phyloP scores from a whole-genome alignment of 2,113 vertebrate species.

The Engystomops pustulosus region DNA sequence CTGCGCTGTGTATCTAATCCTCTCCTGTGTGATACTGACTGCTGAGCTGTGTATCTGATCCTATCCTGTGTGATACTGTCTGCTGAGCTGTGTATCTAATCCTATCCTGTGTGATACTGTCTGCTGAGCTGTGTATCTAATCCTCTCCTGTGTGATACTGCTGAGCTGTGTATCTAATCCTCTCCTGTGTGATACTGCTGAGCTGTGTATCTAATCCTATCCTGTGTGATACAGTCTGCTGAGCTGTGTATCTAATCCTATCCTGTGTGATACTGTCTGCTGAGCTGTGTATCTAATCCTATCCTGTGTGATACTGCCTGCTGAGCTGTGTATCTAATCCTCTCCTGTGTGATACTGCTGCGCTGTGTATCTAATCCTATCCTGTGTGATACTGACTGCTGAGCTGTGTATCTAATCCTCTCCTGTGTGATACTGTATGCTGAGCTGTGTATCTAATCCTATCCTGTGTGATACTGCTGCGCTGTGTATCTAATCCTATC shows the following conservation, averaged over 20 bases:
- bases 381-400: no score
- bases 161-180: background rate
- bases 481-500: background rate
- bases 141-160: background rate
- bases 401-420: no score
- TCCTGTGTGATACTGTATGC: no score
- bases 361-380: no score
- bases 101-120: background rate
- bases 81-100: background rate
- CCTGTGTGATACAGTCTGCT: background rate
- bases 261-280: background rate
- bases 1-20: background rate
- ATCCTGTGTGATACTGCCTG: no score
- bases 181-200: background rate
- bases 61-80: background rate
- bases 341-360: no score
- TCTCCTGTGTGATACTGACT: background rate
- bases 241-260: background rate
- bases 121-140: background rate
- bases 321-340: no score
- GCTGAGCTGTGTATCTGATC: background rate
- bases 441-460: no score
- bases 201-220: background rate
- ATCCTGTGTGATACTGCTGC: background rate
- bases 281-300: no score